Evolutionary conservation across 2,797 vertebrate species (phyloP).

Genomic region (Molossus alvarezi): DNA sequence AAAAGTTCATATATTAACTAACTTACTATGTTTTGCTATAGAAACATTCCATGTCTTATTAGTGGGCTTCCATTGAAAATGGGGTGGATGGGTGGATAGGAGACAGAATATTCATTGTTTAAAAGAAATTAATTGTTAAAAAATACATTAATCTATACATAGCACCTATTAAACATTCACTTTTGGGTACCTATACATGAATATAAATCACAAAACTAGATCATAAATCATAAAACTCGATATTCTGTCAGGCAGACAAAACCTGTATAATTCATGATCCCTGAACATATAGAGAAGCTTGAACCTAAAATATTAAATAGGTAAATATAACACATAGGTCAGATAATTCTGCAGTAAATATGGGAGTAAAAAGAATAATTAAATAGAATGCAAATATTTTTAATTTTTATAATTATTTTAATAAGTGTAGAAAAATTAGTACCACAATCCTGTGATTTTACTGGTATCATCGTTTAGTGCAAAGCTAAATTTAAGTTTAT

Average conservation of each 20-base stretch:
- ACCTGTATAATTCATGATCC: neutral
- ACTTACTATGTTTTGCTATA: slow-evolving; percentile 21
- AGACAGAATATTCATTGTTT: neutral
- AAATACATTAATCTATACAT: neutral
- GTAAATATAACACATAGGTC: slow-evolving; percentile 11
- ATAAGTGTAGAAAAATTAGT: slow-evolving; percentile 14
- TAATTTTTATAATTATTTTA: slow-evolving; percentile 50
- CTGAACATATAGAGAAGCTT: slow-evolving; percentile 13
- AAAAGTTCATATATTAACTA: neutral
- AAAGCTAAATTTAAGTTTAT: slow-evolving; percentile 39
- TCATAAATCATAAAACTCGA: slow-evolving; percentile 35
- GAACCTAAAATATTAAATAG: slow-evolving; percentile 33
- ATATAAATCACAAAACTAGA: slow-evolving; percentile 60
- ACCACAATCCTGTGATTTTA: slow-evolving; percentile 32
- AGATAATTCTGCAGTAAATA: slow-evolving; percentile 16
- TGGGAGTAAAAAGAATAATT: slow-evolving; percentile 13
- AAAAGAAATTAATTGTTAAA: neutral
- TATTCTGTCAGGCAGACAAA: neutral
- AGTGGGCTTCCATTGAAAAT: neutral
- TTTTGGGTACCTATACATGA: slow-evolving; percentile 10
- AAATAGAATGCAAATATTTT: slow-evolving; percentile 27
- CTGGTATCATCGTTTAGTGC: neutral
- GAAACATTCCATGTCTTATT: neutral
- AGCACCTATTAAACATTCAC: neutral
- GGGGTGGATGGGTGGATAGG: neutral